Evolutionary conservation across 2,888 invertebrate species (phyloP).

Genomic region (Dryomyza anilis): DNA sequence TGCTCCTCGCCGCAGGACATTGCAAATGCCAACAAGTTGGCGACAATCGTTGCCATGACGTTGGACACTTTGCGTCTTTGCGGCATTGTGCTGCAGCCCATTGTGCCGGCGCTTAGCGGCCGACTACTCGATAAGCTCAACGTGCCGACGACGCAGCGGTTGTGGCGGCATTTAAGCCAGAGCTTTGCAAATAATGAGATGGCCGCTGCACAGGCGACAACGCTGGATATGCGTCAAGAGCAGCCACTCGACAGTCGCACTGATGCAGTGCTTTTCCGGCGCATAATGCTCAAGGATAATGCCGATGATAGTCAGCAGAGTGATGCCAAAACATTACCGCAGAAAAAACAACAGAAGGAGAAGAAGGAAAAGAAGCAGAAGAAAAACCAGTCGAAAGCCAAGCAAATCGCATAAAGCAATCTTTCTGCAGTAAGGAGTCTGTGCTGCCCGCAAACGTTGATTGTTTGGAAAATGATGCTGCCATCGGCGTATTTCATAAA

Average conservation of each 20-base stretch:
- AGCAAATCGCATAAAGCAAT: too few relatives aligned
- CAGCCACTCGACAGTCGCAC: conserved; percentile 28
- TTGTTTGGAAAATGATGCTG: too few relatives aligned
- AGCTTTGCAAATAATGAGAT: conserved; percentile 42
- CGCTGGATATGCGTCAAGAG: too few relatives aligned
- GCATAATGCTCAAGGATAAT: conserved; percentile 44
- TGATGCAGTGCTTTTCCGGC: conserved; percentile 53
- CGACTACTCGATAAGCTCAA: conserved; percentile 74
- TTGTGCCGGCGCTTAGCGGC: conserved; percentile 76
- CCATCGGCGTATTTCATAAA: too few relatives aligned
- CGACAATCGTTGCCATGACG: conserved; percentile 78
- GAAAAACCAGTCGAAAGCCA: neutral
- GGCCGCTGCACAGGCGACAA: conserved; percentile 19
- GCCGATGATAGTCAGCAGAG: neutral
- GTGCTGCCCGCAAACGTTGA: too few relatives aligned
- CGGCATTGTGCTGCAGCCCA: conserved; percentile 82
- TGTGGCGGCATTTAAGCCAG: conserved; percentile 62
- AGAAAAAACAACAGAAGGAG: neutral
- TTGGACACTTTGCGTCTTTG: conserved; percentile 83
- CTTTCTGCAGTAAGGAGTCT: too few relatives aligned
- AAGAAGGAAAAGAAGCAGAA: neutral
- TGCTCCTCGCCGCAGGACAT: conserved; percentile 48
- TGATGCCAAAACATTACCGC: neutral
- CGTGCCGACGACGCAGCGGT: conserved; percentile 62
- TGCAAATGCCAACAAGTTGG: conserved; percentile 65